A percentile compares a stretch with the other conserved stretches of the same genome.
These are phyloP conservation scores for Eptatretus burgeri DNA, from an alignment of 2,113 vertebrate species.

Conservation along the genomic window DNA sequence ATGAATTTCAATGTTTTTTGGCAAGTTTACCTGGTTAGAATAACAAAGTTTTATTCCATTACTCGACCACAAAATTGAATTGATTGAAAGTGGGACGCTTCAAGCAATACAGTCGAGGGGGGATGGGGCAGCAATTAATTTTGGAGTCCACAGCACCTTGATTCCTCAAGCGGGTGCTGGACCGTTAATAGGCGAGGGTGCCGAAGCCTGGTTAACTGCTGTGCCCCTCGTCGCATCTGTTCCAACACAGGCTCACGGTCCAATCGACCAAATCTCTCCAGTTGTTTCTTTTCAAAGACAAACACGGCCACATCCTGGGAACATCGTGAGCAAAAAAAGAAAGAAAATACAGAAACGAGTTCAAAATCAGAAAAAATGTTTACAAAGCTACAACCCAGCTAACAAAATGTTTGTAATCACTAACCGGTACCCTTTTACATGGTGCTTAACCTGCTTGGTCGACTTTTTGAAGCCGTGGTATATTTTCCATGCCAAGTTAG, in stretches of 20 bases:
- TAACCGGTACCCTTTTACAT: neutral
- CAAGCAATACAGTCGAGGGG: no score
- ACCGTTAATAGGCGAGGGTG: constrained; percentile 82
- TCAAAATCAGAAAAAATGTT: neutral
- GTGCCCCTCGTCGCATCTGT: constrained; percentile 61
- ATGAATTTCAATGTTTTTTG: no score
- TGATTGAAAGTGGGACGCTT: no score
- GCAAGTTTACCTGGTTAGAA: no score
- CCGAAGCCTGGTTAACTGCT: constrained; percentile 66
- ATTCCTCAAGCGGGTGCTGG: constrained; percentile 92
- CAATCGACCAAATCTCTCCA: constrained; percentile 85
- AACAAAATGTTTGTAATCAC: constrained; percentile 3
- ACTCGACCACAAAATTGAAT: no score
- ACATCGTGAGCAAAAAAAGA: constrained; percentile 8
- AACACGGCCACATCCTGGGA: constrained; percentile 84
- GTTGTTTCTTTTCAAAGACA: constrained; percentile 87
- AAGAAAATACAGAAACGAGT: constrained; percentile 7
- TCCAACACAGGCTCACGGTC: constrained; percentile 91
- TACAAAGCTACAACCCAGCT: neutral
- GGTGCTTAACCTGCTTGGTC: constrained; percentile 51
- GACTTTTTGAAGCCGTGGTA: constrained; percentile 94
- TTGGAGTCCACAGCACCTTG: constrained; percentile 24
- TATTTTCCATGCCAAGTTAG: constrained; percentile 73
- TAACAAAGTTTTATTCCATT: no score
- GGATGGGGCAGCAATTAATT: no score